Conservation (phyloP, 2,797 vertebrate genomes). For the Sebastes steindachneri region DNA sequence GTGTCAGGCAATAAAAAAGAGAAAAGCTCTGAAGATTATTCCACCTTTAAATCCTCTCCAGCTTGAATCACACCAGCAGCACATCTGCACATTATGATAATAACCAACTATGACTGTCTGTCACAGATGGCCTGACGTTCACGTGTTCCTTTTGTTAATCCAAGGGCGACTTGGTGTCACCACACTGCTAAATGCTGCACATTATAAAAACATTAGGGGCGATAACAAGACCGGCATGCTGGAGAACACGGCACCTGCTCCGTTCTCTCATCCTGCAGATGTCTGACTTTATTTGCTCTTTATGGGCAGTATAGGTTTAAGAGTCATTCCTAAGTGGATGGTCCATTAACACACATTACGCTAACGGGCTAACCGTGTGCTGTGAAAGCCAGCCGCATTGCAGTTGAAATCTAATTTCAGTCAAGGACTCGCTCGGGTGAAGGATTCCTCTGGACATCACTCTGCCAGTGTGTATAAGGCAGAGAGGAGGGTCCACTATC, state of each 20-base stretch:
- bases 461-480: background rate
- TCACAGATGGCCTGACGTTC: background rate
- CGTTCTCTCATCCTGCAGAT: constrained; percentile 25
- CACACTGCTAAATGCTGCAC: constrained; percentile 10
- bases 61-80: constrained; percentile 13
- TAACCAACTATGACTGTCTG: constrained; percentile 16
- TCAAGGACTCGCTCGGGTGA: constrained; percentile 40
- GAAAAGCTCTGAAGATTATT: constrained; percentile 30
- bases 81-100: constrained; percentile 31
- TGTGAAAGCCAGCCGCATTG: constrained; percentile 46
- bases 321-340: constrained; percentile 37
- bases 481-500: background rate
- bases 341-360: constrained; percentile 54
- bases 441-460: constrained; percentile 17
- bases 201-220: constrained; percentile 37
- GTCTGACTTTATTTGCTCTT: constrained; percentile 34
- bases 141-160: constrained; percentile 22
- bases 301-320: constrained; percentile 43
- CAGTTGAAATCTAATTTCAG: constrained; percentile 55
- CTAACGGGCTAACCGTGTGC: constrained; percentile 28
- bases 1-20: constrained; percentile 39
- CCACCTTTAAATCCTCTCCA: constrained; percentile 33
- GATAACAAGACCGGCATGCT: background rate
- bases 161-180: background rate
- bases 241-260: constrained; percentile 10